Base-by-base conservation (phyloP, 2,797 vertebrate species). In the Dromococcyx pavoninus region DNA sequence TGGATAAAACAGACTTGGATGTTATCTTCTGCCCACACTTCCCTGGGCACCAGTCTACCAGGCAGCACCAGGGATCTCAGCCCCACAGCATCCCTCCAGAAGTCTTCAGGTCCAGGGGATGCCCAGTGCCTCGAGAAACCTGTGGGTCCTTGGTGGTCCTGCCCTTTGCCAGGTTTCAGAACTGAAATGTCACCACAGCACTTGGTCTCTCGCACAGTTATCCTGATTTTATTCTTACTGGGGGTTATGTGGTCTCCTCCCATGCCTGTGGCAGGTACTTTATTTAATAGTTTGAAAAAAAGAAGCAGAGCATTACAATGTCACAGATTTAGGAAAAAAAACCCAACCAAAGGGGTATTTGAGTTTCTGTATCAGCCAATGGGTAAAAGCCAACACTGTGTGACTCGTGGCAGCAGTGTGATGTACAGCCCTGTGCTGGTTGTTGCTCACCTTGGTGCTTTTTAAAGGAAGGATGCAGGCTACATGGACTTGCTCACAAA, bases 101-200 rank as follows among this genome's bases (percentile, higher is more conserved):
- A 75, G 2, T n/a, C 35, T 7, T 1, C n/a, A 23, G 41, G 15
- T 46, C 46, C n/a, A 28, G 19, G 73, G 10, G 37, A 58, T 48
- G 24, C 10, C n/a, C 65, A 33, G 30, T 12, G 2, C 6, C n/a
- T 33, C 5, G 2, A 5, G 19, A 39, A 62, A 30, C 17, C 18
- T 3, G 12, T 5, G 66, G 14, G 57, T 32, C 27, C 75, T 23
- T 2, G 2, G 35, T 3, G 35, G 35, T 10, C 43, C 51, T 43
- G 35, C 22, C 25, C 43, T 50, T 32, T 15, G 22, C 66, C 48
- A 54, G 39, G 2, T 28, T n/a, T 48, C 5, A n/a, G 21, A 7
- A 0, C 35, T 35, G 18, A 9, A 1, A 7, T 30, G 39, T 18
- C 58, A 30, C n/a, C 24, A 4, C 43, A 54, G 3, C 0, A 2